Percentiles rank a stretch among this genome's conserved stretches.
Evolutionary conservation across 2,888 invertebrate genomes (phyloP).

Genomic region (Apeira syringaria): DNA sequence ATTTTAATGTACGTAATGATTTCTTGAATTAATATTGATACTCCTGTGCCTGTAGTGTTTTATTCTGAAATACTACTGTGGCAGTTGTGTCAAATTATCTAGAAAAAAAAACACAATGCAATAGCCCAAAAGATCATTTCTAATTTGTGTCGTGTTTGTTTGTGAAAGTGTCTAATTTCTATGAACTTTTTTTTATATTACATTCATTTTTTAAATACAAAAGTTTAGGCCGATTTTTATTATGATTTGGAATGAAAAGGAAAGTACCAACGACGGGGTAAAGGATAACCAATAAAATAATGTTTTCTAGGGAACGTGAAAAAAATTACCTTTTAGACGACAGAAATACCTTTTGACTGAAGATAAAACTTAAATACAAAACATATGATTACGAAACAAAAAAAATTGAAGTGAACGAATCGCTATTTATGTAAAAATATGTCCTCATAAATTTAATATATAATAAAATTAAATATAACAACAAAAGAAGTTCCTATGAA

Average conservation of each 20-base stretch:
- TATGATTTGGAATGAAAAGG: slow-evolving; percentile 64
- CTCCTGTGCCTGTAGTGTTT: slow-evolving; percentile 34
- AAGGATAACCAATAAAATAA: slow-evolving; percentile 65
- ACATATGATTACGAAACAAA: slow-evolving; percentile 55
- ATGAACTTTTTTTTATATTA: slow-evolving; percentile 46
- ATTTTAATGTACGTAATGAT: slow-evolving; percentile 80
- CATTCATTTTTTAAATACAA: slow-evolving; percentile 66
- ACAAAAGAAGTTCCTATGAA: slow-evolving; percentile 84
- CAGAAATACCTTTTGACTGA: slow-evolving; percentile 53
- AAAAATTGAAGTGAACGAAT: slow-evolving; percentile 74
- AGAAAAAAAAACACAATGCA: slow-evolving; percentile 74
- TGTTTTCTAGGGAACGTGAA: slow-evolving; percentile 78
- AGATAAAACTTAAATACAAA: slow-evolving; percentile 40
- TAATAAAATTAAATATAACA: slow-evolving; percentile 82
- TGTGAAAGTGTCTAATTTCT: slow-evolving; percentile 45
- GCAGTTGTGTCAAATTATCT: slow-evolving; percentile 58
- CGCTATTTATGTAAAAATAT: slow-evolving; percentile 82
- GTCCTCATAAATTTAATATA: slow-evolving; percentile 81
- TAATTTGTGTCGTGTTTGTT: slow-evolving; percentile 66
- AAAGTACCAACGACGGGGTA: slow-evolving; percentile 61
- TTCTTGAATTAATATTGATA: slow-evolving; percentile 79
- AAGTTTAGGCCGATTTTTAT: slow-evolving; percentile 66
- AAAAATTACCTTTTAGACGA: slow-evolving; percentile 57
- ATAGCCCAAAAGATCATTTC: slow-evolving; percentile 79
- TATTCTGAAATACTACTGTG: slow-evolving; percentile 32